A percentile compares a stretch with the other conserved stretches of the same genome.
Evolutionary conservation across 2,888 invertebrate species (phyloP).

Genomic region (Watsonalla binaria): DNA sequence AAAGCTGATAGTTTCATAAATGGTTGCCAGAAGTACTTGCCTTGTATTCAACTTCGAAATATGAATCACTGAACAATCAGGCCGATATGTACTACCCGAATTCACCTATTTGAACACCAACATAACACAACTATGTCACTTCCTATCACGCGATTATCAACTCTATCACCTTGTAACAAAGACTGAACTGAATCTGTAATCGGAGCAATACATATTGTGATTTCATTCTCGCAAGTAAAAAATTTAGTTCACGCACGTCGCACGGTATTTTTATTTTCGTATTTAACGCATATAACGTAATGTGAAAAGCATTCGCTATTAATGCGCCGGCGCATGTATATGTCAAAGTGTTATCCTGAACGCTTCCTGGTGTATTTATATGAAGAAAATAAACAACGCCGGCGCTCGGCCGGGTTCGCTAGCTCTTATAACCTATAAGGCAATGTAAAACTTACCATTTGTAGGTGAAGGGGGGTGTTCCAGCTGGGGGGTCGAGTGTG

Average conservation of each 20-base stretch:
- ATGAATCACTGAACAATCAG: too few relatives aligned
- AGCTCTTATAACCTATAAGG: slow-evolving; percentile 23
- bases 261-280: background rate
- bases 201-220: background rate
- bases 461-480: slow-evolving; percentile 63
- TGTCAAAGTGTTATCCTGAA: slow-evolving; percentile 46
- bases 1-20: too few relatives aligned
- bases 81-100: too few relatives aligned
- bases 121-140: too few relatives aligned
- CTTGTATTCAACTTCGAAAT: too few relatives aligned
- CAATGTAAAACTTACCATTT: slow-evolving; percentile 54
- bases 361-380: slow-evolving; percentile 72
- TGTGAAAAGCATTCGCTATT: background rate
- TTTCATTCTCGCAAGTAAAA: background rate
- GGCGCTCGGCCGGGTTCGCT: slow-evolving; percentile 20
- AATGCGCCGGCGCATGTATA: background rate
- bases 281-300: background rate
- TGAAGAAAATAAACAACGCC: slow-evolving; percentile 71
- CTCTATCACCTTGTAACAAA: background rate
- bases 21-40: too few relatives aligned
- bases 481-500: slow-evolving; percentile 47
- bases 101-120: too few relatives aligned
- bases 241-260: background rate
- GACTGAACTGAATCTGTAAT: background rate
- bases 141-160: background rate